Base-by-base conservation (phyloP, 2,797 vertebrate species). In the Lepilemur ruficaudatus region DNA sequence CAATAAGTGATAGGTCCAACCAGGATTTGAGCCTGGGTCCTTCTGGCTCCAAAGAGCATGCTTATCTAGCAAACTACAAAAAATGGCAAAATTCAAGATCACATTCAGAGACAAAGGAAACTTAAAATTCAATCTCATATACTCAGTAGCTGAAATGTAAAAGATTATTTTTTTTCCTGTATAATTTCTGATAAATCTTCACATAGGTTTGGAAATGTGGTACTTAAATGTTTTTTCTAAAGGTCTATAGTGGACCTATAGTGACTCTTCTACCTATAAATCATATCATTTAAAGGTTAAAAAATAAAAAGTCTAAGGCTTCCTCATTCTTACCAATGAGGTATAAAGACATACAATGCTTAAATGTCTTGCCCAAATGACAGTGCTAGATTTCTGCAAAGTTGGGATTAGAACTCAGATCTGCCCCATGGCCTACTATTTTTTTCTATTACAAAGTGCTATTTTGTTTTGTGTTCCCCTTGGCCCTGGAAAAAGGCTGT, bases 31-130 rank as follows among this genome's bases (percentile, higher is more conserved):
- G 22, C 61, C 25, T 0, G 1, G 22, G n/a, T 91, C 55, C 69
- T 38, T 76, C 25, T 30, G 86, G 20, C 28, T 89, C 11, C 67
- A 85, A 85, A 86, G 57, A 88, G 0, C n/a, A 48, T 3, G 43
- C 22, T 79, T 78, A 57, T 35, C 72, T 61, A 82, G 43, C 28
- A 88, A 70, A 30, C 32, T 28, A 59, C 2, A 55, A 63, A 75
- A 43, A 32, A 91, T 79, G 30, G 63, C 15, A 70, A 90, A 92
- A 93, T 41, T 87, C 73, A 79, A 81, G 57, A 89, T 93, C 52
- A 85, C 28, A 91, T 43, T 90, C 69, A 80, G 23, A 17, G 23
- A 46, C 20, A 79, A 94, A 48, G 43, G 22, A 88, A 92, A 76
- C 9, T 48, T 3, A 82, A 83, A 75, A 83, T n/a, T 70, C 48